Evolutionary conservation across 2,888 invertebrate species (phyloP).

Genomic region (Himalopsyche anomala): DNA sequence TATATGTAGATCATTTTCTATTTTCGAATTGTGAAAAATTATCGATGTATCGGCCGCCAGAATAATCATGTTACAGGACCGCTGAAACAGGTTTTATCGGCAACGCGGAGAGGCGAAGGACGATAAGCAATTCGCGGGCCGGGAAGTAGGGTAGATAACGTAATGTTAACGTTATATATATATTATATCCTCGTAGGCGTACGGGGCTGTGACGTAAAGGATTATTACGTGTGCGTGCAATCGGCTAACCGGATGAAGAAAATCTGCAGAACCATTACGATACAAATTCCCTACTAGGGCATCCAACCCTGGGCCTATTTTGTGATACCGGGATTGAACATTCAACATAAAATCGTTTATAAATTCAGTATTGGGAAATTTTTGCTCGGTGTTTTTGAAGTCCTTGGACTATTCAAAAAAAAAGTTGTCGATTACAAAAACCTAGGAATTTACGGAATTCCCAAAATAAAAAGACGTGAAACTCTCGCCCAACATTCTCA

Average conservation of each 20-base stretch:
- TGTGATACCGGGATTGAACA: no score
- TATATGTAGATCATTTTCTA: no score
- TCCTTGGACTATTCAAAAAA: no score
- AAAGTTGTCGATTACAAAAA: no score
- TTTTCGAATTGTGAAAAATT: background rate
- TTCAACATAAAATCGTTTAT: no score
- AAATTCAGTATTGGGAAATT: no score
- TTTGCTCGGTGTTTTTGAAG: no score
- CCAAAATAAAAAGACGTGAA: no score
- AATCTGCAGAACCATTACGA: background rate
- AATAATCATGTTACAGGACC: slow-evolving; percentile 18
- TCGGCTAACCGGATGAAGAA: slow-evolving; percentile 12
- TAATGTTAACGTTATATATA: slow-evolving; percentile 39
- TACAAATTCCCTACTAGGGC: background rate
- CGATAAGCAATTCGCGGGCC: slow-evolving; percentile 2
- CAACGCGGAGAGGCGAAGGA: background rate
- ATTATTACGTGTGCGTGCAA: slow-evolving; percentile 34
- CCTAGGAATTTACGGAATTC: no score
- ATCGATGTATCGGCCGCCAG: background rate
- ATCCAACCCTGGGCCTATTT: no score
- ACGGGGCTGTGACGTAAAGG: slow-evolving; percentile 22
- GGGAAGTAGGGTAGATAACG: slow-evolving; percentile 32
- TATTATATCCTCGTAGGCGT: background rate
- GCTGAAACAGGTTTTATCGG: slow-evolving; percentile 16
- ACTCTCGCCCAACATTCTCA: no score